Percentiles rank a stretch among this genome's conserved stretches.
Evolutionary conservation across 2,888 invertebrate species (phyloP).

Genomic region (Gandaritis pyraliata): DNA sequence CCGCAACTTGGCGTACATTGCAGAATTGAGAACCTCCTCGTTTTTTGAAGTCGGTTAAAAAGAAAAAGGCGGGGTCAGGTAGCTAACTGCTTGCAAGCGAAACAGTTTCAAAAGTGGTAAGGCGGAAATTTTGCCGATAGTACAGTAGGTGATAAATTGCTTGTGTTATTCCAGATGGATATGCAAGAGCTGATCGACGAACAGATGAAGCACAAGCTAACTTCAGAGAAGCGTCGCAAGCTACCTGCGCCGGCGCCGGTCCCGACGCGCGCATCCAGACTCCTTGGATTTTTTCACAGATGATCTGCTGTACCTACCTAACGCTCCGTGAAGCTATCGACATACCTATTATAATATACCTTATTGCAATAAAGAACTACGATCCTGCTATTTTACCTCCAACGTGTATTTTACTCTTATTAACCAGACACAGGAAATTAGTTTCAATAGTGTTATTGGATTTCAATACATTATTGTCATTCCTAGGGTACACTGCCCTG

Average conservation of each 20-base stretch:
- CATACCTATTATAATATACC: conserved; percentile 60
- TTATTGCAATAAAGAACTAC: conserved; percentile 61
- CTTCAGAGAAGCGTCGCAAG: conserved; percentile 84
- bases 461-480: conserved; percentile 51
- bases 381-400: conserved; percentile 57
- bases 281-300: conserved; percentile 82
- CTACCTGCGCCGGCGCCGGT: conserved; percentile 70
- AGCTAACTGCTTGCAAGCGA: too few relatives aligned
- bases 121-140: too few relatives aligned
- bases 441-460: conserved; percentile 63
- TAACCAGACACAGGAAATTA: conserved; percentile 49
- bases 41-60: too few relatives aligned
- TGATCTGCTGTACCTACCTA: conserved; percentile 74
- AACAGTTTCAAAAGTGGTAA: too few relatives aligned
- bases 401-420: conserved; percentile 56
- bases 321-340: conserved; percentile 58
- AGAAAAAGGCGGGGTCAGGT: too few relatives aligned
- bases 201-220: conserved; percentile 94
- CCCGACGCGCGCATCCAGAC: conserved; percentile 68
- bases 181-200: conserved; percentile 97
- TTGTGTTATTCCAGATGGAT: conserved; percentile 88
- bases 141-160: not conserved
- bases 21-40: too few relatives aligned
- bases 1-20: too few relatives aligned
- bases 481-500: conserved; percentile 61